phyloP scores from a whole-genome alignment of 1,140 invertebrate genomes.

The Ostrea denselamellosa region DNA sequence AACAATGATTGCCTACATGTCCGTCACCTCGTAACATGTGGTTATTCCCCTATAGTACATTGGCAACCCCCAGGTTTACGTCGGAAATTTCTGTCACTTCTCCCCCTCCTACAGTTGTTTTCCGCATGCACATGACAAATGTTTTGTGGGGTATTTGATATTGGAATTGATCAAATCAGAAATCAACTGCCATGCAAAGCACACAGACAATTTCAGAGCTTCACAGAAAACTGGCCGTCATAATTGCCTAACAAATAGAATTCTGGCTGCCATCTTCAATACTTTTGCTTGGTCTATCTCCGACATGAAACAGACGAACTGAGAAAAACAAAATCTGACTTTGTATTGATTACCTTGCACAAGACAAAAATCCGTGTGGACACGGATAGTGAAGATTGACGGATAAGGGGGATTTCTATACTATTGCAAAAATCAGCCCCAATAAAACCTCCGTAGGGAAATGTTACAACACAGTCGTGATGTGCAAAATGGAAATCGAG shows the following conservation, averaged over 20 bases:
- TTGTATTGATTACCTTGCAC: neutral
- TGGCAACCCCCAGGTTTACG: no score
- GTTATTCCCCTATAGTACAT: no score
- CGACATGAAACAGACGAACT: conserved; percentile 3
- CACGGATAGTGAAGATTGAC: neutral
- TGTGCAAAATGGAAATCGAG: neutral
- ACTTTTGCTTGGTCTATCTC: conserved; percentile 21
- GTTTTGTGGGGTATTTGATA: conserved; percentile 1
- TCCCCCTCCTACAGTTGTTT: neutral
- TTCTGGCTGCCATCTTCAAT: conserved; percentile 15
- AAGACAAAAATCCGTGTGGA: neutral
- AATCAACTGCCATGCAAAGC: neutral
- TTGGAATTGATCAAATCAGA: neutral
- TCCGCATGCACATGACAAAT: neutral
- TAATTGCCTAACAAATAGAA: conserved; percentile 21
- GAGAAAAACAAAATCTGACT: conserved; percentile 13
- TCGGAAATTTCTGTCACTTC: no score
- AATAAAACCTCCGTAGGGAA: neutral
- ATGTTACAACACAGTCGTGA: neutral
- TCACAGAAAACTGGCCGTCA: neutral
- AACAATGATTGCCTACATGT: no score
- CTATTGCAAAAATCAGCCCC: neutral
- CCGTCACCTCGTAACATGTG: no score
- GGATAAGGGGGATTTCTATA: neutral
- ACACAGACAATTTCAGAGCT: neutral